phyloP scores from a whole-genome alignment of 2,888 invertebrate genomes.

The Acanthoscelides obtectus region DNA sequence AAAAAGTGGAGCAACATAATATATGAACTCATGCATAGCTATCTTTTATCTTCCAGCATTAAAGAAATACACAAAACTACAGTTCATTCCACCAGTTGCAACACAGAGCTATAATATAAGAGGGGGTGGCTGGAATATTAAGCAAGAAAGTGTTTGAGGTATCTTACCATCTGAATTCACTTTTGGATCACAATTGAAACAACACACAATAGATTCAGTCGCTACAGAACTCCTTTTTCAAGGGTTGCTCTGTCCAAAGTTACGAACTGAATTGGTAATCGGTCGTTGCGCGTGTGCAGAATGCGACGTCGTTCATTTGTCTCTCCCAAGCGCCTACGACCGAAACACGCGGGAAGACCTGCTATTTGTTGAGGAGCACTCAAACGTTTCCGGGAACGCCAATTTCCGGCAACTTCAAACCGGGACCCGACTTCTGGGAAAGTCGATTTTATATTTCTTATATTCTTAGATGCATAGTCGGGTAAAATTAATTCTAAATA shows the following conservation, averaged over 20 bases:
- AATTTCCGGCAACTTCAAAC: background rate
- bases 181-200: background rate
- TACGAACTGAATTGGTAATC: background rate
- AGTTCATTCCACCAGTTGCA: too few relatives aligned
- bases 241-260: background rate
- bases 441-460: too few relatives aligned
- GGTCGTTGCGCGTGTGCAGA: background rate
- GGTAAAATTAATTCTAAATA: too few relatives aligned
- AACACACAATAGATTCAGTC: background rate
- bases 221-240: background rate
- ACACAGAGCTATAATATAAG: too few relatives aligned
- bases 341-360: background rate
- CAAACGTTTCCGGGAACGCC: background rate
- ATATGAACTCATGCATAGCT: background rate
- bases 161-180: too few relatives aligned
- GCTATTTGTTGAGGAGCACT: background rate
- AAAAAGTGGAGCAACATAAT: background rate
- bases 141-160: too few relatives aligned
- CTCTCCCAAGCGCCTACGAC: background rate
- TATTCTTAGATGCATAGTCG: too few relatives aligned
- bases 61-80: background rate
- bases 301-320: background rate
- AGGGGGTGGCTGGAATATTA: too few relatives aligned
- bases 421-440: background rate
- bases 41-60: background rate